Percentiles rank a stretch among this genome's conserved stretches.
phyloP scores from a whole-genome alignment of 2,888 invertebrate species.

The Leptopilina syphax region DNA sequence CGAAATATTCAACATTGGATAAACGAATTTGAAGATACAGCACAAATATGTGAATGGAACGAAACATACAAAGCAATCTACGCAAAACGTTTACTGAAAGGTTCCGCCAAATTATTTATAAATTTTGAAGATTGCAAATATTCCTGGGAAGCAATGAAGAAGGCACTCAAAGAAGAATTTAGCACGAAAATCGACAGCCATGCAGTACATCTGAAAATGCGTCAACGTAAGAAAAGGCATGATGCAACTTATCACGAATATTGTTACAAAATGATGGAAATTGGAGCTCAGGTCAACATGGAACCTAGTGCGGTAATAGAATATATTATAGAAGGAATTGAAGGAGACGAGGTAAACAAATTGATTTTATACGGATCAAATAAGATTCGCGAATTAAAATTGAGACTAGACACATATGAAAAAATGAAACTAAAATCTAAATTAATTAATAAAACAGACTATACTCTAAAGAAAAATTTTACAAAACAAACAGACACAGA shows the following conservation, averaged over 20 bases:
- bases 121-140: conserved; percentile 43
- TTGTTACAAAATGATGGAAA: no score
- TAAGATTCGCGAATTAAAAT: conserved; percentile 48
- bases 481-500: not conserved
- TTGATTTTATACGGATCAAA: conserved; percentile 47
- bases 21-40: conserved; percentile 49
- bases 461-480: not conserved
- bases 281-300: conserved; percentile 46
- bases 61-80: conserved; percentile 48
- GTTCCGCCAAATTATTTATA: conserved; percentile 43
- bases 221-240: conserved; percentile 41
- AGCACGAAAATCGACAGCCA: conserved; percentile 39
- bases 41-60: conserved; percentile 47
- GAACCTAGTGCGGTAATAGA: conserved; percentile 46
- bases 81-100: conserved; percentile 46
- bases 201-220: conserved; percentile 40
- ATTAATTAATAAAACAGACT: not conserved
- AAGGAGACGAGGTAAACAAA: conserved; percentile 47
- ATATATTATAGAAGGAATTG: conserved; percentile 51
- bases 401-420: conserved; percentile 45
- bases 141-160: conserved; percentile 44
- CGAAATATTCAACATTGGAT: conserved; percentile 44
- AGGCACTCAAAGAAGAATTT: conserved; percentile 43
- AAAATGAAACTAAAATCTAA: conserved; percentile 36
- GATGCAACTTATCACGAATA: conserved; percentile 45